These are phyloP conservation scores for Heteromormyrus szaboi DNA, from an alignment of 2,797 vertebrate genomes.

Conservation along the genomic window DNA sequence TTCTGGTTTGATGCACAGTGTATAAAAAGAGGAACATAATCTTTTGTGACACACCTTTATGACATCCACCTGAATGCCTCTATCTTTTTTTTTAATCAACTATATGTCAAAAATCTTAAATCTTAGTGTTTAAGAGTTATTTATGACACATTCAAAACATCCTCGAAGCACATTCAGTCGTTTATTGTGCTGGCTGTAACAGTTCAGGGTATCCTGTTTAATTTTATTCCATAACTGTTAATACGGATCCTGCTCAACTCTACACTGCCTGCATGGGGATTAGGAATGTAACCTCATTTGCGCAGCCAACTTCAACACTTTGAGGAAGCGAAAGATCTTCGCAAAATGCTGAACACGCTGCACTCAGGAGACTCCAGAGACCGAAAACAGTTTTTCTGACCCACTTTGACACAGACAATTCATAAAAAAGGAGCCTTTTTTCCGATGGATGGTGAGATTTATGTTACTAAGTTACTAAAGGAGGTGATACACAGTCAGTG, in stretches of 20 bases:
- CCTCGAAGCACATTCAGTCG: background rate
- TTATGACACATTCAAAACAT: conserved; percentile 11
- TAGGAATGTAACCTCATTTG: conserved; percentile 10
- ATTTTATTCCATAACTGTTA: background rate
- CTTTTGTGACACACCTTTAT: conserved; percentile 43
- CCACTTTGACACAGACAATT: background rate
- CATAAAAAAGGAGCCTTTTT: background rate
- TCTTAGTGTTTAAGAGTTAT: conserved; percentile 49
- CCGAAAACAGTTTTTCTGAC: background rate
- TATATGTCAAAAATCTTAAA: background rate
- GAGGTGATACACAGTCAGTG: background rate
- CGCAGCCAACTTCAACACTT: conserved; percentile 1
- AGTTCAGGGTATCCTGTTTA: background rate
- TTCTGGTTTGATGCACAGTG: conserved; percentile 51
- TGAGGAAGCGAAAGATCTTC: background rate
- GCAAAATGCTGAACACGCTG: background rate
- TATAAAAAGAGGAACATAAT: conserved; percentile 41
- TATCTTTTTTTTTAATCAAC: conserved; percentile 35
- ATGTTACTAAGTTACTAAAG: background rate
- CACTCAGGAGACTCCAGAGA: background rate
- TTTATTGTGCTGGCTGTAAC: background rate
- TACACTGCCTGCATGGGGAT: conserved; percentile 11
- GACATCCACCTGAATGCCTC: conserved; percentile 56
- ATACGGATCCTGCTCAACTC: background rate
- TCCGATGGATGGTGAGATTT: background rate